Base-by-base conservation (phyloP, 1,140 invertebrate genomes). In the Meteorus sp. region DNA sequence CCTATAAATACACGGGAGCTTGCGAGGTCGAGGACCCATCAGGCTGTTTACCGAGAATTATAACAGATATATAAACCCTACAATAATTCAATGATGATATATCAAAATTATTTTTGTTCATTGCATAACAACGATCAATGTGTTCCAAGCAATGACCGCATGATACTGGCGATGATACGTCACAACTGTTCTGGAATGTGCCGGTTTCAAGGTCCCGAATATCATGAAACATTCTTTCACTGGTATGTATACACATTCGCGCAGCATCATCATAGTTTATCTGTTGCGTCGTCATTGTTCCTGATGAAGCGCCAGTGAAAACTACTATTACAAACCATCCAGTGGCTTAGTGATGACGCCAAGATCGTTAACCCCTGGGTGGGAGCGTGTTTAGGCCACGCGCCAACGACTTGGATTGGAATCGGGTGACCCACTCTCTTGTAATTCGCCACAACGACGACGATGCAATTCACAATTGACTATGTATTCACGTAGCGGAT, bases 361-460 rank as follows among this genome's bases (percentile, higher is more conserved):
- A 68, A 64, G 73, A 75, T 74, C 73, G 72, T 75, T 74, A 73
- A 75, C 73, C 73, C 69, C 72, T 71, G 65, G n/a, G 33, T 50
- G 29, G 50, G 19, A 59, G 52, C 48, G 37, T 43, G 56, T 65
- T 68, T 67, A 66, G 73, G 73, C 69, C 57, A 31, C 44, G 56
- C 43, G 73, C 73, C 73, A 75, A 70, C 67, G 15, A 65, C 63
- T 71, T 43, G 64, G 69, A 68, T 71, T 72, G 67, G 61, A 74
- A 71, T 69, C 68, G 71, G 65, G 65, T 69, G 66, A 70, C 64
- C 69, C 62, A 70, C 60, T 62, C 68, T 62, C 56, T 55, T 55
- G 50, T 56, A 52, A 47, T 69, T 56, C 53, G 66, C 60, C 62
- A 62, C 67, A 48, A 25, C 57, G 53, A 66, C 69, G 65, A 59